Evolutionary conservation across 2,113 vertebrate species (phyloP).

Genomic region (Nycticebus coucang): DNA sequence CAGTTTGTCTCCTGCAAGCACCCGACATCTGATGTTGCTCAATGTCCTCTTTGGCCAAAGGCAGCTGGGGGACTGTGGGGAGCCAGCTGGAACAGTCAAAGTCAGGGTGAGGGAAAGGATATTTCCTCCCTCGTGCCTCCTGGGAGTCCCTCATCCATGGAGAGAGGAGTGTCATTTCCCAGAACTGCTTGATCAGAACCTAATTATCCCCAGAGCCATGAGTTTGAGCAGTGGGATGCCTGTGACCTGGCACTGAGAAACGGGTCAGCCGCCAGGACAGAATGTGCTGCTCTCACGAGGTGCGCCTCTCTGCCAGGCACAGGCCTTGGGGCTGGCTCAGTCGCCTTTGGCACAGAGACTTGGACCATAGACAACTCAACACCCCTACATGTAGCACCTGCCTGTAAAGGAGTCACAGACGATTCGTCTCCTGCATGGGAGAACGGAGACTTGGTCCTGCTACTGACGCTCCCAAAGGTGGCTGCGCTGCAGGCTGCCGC

Average conservation of each 20-base stretch:
- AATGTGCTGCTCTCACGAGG: neutral
- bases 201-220: constrained; percentile 66
- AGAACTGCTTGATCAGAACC: constrained; percentile 53
- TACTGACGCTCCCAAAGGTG: neutral
- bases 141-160: neutral
- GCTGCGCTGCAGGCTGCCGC: neutral
- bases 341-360: neutral
- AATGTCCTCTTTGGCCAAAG: neutral
- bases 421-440: neutral
- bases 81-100: constrained; percentile 31
- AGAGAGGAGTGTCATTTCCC: constrained; percentile 24
- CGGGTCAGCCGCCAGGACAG: constrained; percentile 69
- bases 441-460: neutral
- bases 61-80: neutral
- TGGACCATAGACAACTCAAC: too few species aligned
- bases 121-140: neutral
- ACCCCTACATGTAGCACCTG: neutral
- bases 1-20: fast-evolving
- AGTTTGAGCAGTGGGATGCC: constrained; percentile 45
- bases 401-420: neutral
- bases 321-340: neutral
- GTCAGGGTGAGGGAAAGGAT: neutral
- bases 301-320: neutral
- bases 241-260: constrained; percentile 59
- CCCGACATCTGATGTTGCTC: neutral